phyloP scores from a whole-genome alignment of 2,888 invertebrate species.

The Idaea biselata region DNA sequence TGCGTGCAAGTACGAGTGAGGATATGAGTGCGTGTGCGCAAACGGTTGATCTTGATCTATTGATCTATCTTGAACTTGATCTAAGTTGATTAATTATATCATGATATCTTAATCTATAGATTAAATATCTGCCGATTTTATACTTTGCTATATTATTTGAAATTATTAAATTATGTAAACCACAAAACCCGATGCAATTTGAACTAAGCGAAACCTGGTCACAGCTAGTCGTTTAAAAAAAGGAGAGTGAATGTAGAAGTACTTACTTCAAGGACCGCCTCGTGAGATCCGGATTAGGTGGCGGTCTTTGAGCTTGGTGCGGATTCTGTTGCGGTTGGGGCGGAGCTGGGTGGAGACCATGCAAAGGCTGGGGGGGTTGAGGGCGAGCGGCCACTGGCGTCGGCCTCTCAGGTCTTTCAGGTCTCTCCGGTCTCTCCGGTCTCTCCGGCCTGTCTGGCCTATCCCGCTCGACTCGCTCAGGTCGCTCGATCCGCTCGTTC shows the following conservation, averaged over 20 bases:
- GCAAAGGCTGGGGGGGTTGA: slow-evolving; percentile 34
- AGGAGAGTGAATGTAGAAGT: background rate
- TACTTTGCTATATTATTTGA: too few species aligned
- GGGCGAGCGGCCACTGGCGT: slow-evolving; percentile 37
- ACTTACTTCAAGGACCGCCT: slow-evolving; percentile 87
- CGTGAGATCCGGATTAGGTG: slow-evolving; percentile 84
- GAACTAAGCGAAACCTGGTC: too few species aligned
- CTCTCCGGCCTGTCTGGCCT: slow-evolving; percentile 51
- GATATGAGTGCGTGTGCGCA: too few species aligned
- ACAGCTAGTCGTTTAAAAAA: background rate
- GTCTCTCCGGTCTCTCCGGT: slow-evolving; percentile 43
- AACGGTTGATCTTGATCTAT: too few species aligned
- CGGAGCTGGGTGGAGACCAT: slow-evolving; percentile 29
- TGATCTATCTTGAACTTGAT: too few species aligned
- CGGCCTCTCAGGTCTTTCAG: slow-evolving; percentile 50
- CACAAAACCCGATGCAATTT: too few species aligned
- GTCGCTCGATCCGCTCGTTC: slow-evolving; percentile 45
- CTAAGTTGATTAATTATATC: too few species aligned
- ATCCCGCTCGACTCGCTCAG: slow-evolving; percentile 50
- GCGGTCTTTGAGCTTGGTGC: slow-evolving; percentile 61
- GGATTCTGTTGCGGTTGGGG: slow-evolving; percentile 45
- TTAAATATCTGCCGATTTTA: too few species aligned
- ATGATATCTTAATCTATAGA: too few species aligned
- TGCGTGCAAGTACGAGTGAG: too few species aligned
- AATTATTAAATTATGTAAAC: too few species aligned